Evolutionary conservation across 2,888 invertebrate species (phyloP), one percentile per base, ranked within the genome.

Genomic region (Thalpophila matura): DNA sequence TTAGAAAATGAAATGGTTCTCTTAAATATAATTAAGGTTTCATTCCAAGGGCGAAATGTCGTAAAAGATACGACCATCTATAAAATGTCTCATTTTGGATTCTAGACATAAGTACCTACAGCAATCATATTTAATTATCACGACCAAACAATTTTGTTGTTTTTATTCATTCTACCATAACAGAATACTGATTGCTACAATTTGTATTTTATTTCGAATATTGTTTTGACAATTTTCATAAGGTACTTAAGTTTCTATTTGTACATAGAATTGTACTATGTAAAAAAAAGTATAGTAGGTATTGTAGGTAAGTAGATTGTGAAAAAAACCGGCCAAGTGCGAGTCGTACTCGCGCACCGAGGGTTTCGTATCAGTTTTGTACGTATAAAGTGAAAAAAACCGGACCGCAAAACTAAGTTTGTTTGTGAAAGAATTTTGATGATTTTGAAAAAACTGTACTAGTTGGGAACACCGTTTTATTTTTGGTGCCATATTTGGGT

Each of bases 61-160:
- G 70, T 69, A 75, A 71, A 71, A 53, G 26, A 51, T 22, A 49
- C 61, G 61, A 38, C 55, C 47, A 18, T 5, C 46, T 63, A 75
- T 71, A 75, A 71, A 62, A 47, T 27, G 29, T 70, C 62, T 70
- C 76, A 70, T 70, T 70, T 56, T 35, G 59, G 37, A 75, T 75
- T 75, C 51, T 35, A 55, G 62, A 51, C 55, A 51, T 61, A 55
- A 68, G 61, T 61, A 51, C 33, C 4, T 1, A 14, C 7, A 35
- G 35, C 37, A 18, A 69, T 69, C 45, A 64, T 64, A 64, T 60
- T 72, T 65, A 54, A 72, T 59, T 65, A 46, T 57, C 42, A 50
- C 50, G 37, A 35, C 45, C 35, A 55, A 72, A 54, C 40, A 64
- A 46, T 71, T 22, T 45, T 53, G 31, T 58, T 61, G 47, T 58